These are phyloP conservation scores for Enteromius radiatus DNA, from an alignment of 2,797 vertebrate genomes.

Conservation along the genomic window DNA sequence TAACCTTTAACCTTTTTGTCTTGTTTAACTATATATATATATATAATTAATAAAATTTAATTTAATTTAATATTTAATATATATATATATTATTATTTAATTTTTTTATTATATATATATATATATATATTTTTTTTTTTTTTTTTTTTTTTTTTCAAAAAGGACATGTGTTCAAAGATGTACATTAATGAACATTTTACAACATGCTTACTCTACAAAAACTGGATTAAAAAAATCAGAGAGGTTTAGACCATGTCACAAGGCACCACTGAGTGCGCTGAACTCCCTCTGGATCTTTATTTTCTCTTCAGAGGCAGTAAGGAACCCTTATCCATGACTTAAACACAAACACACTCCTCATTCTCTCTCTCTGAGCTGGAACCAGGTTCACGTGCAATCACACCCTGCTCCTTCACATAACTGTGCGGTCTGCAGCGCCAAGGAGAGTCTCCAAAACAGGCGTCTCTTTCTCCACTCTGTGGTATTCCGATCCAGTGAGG, in stretches of 20 bases:
- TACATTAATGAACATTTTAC: neutral
- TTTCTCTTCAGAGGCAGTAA: slow-evolving; percentile 23
- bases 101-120: too few relatives aligned
- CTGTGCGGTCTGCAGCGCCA: slow-evolving; percentile 34
- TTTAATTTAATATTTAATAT: too few relatives aligned
- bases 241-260: slow-evolving; percentile 5
- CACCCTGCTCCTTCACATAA: slow-evolving; percentile 5
- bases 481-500: slow-evolving; percentile 30
- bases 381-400: slow-evolving; percentile 19
- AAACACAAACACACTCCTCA: slow-evolving; percentile 18
- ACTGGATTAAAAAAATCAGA: slow-evolving; percentile 17
- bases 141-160: neutral
- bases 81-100: too few relatives aligned
- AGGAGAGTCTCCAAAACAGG: slow-evolving; percentile 39
- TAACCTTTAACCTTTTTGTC: too few relatives aligned
- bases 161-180: neutral
- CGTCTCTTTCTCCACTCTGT: slow-evolving; percentile 41
- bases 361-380: slow-evolving; percentile 14
- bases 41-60: too few relatives aligned
- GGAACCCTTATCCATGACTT: slow-evolving; percentile 4
- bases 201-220: neutral
- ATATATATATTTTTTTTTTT: too few relatives aligned
- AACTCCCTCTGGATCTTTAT: slow-evolving; percentile 15
- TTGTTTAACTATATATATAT: too few relatives aligned
- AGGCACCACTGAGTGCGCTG: slow-evolving; percentile 22